phyloP scores from a whole-genome alignment of 2,797 vertebrate species.

The Poeciliopsis infans region DNA sequence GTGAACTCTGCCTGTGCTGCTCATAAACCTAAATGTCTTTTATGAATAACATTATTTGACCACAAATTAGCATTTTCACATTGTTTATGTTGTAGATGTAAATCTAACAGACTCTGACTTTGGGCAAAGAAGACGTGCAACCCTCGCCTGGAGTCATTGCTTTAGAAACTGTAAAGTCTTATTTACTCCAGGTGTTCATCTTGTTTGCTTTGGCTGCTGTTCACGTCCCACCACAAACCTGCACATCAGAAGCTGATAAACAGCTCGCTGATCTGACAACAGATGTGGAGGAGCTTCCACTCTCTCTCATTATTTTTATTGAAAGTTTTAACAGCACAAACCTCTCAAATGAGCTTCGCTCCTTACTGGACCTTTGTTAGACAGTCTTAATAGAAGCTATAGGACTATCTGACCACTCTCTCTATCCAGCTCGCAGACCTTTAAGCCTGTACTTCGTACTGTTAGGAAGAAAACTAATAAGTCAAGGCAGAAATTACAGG shows the following conservation, averaged over 20 bases:
- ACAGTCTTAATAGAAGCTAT: background rate
- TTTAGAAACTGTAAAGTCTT: background rate
- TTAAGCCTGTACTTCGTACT: background rate
- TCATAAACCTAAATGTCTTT: slow-evolving; percentile 1
- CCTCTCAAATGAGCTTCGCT: background rate
- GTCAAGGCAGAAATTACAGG: background rate
- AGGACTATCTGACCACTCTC: background rate
- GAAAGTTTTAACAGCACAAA: background rate
- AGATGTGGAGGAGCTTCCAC: background rate
- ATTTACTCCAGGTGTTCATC: background rate
- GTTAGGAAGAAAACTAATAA: background rate
- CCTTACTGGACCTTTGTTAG: background rate
- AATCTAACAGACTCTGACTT: background rate
- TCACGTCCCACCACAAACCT: background rate
- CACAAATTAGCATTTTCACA: slow-evolving; percentile 6
- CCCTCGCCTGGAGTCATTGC: background rate
- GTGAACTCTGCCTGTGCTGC: slow-evolving; percentile 44
- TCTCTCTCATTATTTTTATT: background rate
- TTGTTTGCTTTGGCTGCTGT: background rate
- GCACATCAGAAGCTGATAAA: background rate
- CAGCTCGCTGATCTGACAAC: background rate
- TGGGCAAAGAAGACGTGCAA: background rate
- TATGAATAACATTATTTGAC: slow-evolving; percentile 27
- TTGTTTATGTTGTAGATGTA: slow-evolving; percentile 2
- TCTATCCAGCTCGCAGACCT: background rate